Conservation (phyloP, 2,888 invertebrate genomes). For the Synanthedon tipuliformis region DNA sequence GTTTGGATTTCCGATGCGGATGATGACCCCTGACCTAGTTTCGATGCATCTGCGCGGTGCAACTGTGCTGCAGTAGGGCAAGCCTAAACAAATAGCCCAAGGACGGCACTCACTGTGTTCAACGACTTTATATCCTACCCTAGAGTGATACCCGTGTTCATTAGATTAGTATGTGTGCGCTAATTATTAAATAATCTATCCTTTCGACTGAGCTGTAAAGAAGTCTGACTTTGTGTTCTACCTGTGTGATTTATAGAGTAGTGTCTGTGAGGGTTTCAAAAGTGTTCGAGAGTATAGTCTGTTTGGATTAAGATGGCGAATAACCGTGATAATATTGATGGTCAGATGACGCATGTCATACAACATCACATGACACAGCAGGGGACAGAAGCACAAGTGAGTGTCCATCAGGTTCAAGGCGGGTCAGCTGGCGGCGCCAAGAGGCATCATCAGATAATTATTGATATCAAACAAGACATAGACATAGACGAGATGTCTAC, state of each 20-base stretch:
- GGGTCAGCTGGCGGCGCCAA: conserved; percentile 51
- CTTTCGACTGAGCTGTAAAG: conserved; percentile 37
- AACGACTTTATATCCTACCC: conserved; percentile 14
- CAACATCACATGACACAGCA: conserved; percentile 55
- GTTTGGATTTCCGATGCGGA: conserved; percentile 24
- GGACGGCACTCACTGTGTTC: conserved; percentile 28
- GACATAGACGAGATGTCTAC: conserved; percentile 63
- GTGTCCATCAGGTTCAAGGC: conserved; percentile 57
- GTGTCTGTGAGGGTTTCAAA: conserved; percentile 8
- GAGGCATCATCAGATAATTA: conserved; percentile 63
- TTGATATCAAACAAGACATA: conserved; percentile 64
- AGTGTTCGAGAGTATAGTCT: conserved; percentile 21
- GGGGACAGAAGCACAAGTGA: conserved; percentile 53
- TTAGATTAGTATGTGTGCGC: conserved; percentile 38
- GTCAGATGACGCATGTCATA: conserved; percentile 54
- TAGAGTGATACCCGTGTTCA: conserved; percentile 60
- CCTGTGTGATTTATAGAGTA: conserved; percentile 10
- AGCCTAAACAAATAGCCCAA: conserved; percentile 13
- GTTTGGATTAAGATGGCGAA: conserved; percentile 45
- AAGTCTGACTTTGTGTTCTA: conserved; percentile 34
- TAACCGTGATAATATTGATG: conserved; percentile 41
- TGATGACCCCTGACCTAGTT: conserved; percentile 58
- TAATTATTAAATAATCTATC: conserved; percentile 21
- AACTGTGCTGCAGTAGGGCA: conserved; percentile 33
- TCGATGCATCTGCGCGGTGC: conserved; percentile 49